phyloP scores from a whole-genome alignment of 1,140 invertebrate species.

The Pseudomyrmex sp. region DNA sequence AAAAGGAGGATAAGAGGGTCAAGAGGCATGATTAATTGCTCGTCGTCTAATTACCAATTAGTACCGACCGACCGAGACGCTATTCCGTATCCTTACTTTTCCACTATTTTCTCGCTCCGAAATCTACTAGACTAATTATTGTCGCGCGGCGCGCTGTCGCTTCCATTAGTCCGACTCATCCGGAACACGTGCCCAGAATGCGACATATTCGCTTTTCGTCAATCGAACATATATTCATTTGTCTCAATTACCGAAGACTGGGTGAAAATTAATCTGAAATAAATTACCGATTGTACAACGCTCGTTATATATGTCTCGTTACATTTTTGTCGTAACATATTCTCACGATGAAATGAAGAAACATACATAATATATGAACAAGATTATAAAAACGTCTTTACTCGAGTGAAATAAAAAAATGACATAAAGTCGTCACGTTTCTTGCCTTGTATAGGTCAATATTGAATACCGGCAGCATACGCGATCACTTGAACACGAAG shows the following conservation, averaged over 20 bases:
- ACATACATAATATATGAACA: neutral
- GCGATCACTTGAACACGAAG: slow-evolving; percentile 42
- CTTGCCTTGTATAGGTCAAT: slow-evolving; percentile 35
- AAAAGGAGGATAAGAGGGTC: slow-evolving; percentile 58
- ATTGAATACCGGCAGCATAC: slow-evolving; percentile 50
- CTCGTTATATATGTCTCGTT: neutral
- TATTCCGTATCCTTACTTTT: slow-evolving; percentile 27
- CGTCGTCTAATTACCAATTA: slow-evolving; percentile 76
- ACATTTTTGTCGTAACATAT: slow-evolving; percentile 11
- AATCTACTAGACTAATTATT: slow-evolving; percentile 57
- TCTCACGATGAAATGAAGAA: neutral
- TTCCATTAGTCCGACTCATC: slow-evolving; percentile 36
- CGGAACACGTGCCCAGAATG: slow-evolving; percentile 38
- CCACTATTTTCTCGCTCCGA: slow-evolving; percentile 16
- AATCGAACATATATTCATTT: slow-evolving; percentile 40
- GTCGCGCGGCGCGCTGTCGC: slow-evolving; percentile 20
- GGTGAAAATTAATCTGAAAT: slow-evolving; percentile 33
- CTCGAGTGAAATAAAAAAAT: slow-evolving; percentile 26
- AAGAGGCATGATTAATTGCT: slow-evolving; percentile 72
- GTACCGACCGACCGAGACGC: slow-evolving; percentile 38
- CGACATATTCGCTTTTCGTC: slow-evolving; percentile 3
- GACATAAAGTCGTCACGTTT: slow-evolving; percentile 49
- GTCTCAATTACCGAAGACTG: slow-evolving; percentile 19
- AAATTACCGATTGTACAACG: neutral
- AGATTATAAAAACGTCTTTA: neutral